Conservation (phyloP, 2,113 vertebrate species). For the Xenopus borealis region DNA sequence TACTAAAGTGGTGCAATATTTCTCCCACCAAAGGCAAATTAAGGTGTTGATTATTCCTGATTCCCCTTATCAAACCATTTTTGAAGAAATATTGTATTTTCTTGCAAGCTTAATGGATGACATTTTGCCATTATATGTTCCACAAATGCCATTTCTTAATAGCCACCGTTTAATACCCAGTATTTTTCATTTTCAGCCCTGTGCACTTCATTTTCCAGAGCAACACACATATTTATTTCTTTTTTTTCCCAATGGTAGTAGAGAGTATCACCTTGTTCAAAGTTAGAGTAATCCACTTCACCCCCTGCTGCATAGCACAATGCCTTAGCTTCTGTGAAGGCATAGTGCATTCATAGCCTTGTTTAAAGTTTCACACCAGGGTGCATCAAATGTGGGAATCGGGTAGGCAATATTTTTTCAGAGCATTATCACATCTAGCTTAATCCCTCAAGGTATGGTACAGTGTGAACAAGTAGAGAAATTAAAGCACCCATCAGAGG, state of each 20-base stretch:
- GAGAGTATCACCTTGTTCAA: not conserved
- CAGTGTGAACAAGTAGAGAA: constrained; percentile 20
- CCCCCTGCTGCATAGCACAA: not conserved
- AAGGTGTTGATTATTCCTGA: too few relatives aligned
- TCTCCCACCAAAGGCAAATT: too few relatives aligned
- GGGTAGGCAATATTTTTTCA: constrained; percentile 5
- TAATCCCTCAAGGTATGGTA: constrained; percentile 1
- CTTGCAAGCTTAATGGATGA: too few relatives aligned
- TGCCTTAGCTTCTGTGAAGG: not conserved
- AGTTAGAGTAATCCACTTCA: constrained; percentile 2
- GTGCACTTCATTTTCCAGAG: not conserved
- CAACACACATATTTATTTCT: not conserved
- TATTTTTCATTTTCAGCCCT: not conserved
- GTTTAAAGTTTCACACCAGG: constrained; percentile 15
- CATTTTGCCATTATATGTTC: too few relatives aligned
- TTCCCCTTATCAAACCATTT: too few relatives aligned
- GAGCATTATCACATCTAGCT: constrained; percentile 15
- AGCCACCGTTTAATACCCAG: constrained; percentile 11
- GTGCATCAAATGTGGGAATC: constrained; percentile 19
- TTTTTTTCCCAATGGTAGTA: not conserved
- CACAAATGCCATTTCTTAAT: not conserved
- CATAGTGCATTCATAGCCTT: not conserved
- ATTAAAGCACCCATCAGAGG: constrained; percentile 26
- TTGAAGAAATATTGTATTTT: too few relatives aligned
- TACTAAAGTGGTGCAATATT: too few relatives aligned